phyloP scores from a whole-genome alignment of 2,797 vertebrate species.

The Muscicapa striata region DNA sequence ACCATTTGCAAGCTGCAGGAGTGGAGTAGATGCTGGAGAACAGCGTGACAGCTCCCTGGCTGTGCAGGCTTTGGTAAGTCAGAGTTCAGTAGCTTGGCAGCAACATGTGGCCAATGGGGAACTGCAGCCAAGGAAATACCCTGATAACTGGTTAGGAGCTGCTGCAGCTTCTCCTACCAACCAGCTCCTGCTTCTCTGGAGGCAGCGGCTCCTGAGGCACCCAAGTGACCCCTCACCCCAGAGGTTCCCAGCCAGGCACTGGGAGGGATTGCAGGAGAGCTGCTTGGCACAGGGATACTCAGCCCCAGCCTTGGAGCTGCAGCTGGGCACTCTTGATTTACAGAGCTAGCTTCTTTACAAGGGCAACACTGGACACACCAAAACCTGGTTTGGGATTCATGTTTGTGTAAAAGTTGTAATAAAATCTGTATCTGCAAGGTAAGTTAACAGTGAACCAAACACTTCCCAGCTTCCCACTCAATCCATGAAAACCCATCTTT shows the following conservation, averaged over 20 bases:
- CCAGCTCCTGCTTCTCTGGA: background rate
- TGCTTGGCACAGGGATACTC: background rate
- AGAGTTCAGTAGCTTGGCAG: background rate
- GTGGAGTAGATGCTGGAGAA: background rate
- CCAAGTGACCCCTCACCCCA: background rate
- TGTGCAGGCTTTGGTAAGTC: background rate
- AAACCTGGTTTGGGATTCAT: background rate
- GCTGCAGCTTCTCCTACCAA: background rate
- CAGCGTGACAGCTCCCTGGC: background rate
- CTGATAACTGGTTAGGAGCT: background rate
- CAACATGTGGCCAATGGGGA: rapidly evolving
- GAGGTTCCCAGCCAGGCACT: background rate
- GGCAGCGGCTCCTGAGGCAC: rapidly evolving
- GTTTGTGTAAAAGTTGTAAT: background rate
- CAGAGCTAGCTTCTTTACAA: background rate
- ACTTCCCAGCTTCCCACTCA: background rate
- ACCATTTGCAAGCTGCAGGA: background rate
- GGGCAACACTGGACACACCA: background rate
- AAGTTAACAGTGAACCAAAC: background rate
- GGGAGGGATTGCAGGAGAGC: rapidly evolving
- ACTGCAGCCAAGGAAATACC: background rate
- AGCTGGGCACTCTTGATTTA: background rate
- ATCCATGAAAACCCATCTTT: background rate
- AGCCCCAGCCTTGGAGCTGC: background rate
- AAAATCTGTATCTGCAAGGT: background rate